Percentiles rank a stretch among this genome's conserved stretches.
These are phyloP conservation scores for Astreopora myriophthalma DNA, from an alignment of 64 coral and sea anemone genomes.

Conservation along the genomic window DNA sequence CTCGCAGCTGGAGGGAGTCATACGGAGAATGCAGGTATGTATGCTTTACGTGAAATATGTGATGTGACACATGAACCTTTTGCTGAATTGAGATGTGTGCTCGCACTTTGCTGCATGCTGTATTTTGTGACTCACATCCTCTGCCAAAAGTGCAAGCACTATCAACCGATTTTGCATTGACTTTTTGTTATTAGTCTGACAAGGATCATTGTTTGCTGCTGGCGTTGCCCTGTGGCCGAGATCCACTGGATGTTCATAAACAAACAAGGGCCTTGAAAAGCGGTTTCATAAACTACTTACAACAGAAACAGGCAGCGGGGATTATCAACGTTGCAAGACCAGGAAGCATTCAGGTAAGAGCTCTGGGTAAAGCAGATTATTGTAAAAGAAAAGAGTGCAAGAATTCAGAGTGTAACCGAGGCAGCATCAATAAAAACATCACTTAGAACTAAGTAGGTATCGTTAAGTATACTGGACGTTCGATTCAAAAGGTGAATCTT, in stretches of 20 bases:
- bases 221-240: constrained; percentile 86
- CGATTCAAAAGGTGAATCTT: too few species aligned
- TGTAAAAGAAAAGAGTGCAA: background rate
- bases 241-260: constrained; percentile 91
- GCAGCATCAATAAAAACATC: too few species aligned
- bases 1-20: constrained; percentile 94
- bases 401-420: too few species aligned
- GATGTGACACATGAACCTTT: too few species aligned
- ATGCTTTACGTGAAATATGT: too few species aligned
- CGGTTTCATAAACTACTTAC: constrained; percentile 94
- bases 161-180: background rate
- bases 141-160: too few species aligned
- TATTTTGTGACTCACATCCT: too few species aligned
- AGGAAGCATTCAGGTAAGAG: constrained; percentile 79
- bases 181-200: constrained; percentile 54
- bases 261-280: constrained; percentile 95
- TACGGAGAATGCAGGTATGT: constrained; percentile 92
- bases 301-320: constrained; percentile 97
- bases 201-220: constrained; percentile 90
- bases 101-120: background rate
- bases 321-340: constrained; percentile 96
- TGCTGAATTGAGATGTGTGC: background rate
- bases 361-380: background rate
- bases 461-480: too few species aligned
- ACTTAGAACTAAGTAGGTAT: too few species aligned